These are phyloP conservation scores for Sabatieria punctata DNA, from an alignment of 2,888 invertebrate species.

Conservation along the genomic window DNA sequence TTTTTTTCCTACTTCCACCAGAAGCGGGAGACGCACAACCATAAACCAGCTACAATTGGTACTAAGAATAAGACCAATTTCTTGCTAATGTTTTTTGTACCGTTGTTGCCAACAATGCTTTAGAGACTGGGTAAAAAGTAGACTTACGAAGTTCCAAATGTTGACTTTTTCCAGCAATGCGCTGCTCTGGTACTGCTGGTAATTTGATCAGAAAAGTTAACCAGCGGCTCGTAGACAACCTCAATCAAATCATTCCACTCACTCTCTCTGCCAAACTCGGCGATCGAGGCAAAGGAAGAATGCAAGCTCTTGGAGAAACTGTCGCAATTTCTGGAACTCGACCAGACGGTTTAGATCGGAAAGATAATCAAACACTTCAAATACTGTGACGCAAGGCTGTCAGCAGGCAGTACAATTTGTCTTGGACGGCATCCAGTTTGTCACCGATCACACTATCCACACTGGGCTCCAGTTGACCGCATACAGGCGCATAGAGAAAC, in stretches of 20 bases:
- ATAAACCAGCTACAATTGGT: neutral
- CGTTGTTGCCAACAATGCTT: too few species aligned
- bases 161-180: conserved; percentile 26
- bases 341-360: neutral
- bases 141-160: conserved; percentile 28
- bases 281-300: conserved; percentile 39
- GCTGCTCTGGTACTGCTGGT: conserved; percentile 29
- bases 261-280: conserved; percentile 15
- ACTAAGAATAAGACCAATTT: neutral
- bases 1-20: too few species aligned
- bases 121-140: too few species aligned
- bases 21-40: too few species aligned
- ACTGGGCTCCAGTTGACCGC: neutral
- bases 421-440: conserved; percentile 17
- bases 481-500: conserved; percentile 36
- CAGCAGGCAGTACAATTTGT: conserved; percentile 43
- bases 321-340: conserved; percentile 31
- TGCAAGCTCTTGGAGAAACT: conserved; percentile 46
- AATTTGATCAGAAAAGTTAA: conserved; percentile 28
- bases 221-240: conserved; percentile 32
- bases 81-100: too few species aligned
- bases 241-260: conserved; percentile 21
- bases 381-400: conserved; percentile 46
- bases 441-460: neutral
- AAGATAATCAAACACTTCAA: neutral